Base-by-base conservation (phyloP, 2,113 vertebrate genomes). In the Xerus inauris region DNA sequence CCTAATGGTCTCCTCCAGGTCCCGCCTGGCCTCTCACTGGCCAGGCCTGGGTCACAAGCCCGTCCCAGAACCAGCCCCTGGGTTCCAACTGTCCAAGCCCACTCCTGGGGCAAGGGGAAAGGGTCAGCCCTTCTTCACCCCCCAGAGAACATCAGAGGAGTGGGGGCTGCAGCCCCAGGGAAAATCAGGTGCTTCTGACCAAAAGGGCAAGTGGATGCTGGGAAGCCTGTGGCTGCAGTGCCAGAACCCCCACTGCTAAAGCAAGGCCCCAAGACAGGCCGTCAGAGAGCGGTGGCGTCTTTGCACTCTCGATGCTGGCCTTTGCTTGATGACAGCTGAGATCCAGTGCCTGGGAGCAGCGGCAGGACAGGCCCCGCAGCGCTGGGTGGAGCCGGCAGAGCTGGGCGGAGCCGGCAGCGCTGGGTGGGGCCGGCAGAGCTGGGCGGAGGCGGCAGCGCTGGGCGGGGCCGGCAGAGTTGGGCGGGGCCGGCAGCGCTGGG, bases 241-340 rank as follows among this genome's bases (percentile, higher is more conserved):
- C 38, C 80, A 40, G 32, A 51, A 10, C 69, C 45, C 45, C 72
- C 45, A 72, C 40, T 62, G 8, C 67, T 85, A 67, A 71, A 84
- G 57, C 6, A 19, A 93, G 35, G 83, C 35, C 51, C 67, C 71
- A 64, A 1, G 83, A 76, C 30, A 30, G 79, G 49, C 71, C 80
- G 30, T 64, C 85, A 62, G 47, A 67, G 86, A 71, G 57, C 30
- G 81, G 94, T 71, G 54, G 59, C 6, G 35, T 84, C 83, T 71
- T 90, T n/a, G 91, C 81, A 71, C 64, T 24, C 1, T 28, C 6
- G 40, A 32, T 45, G 69, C 64, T 32, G 16, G n/a, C 51, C 2
- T 42, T 87, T 73, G 38, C 28, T 91, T 67, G 72, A 49, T 49
- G 73, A 90, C 80, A 85, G 92, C 81, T 87, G 84, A 72, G 69